A percentile compares a stretch with the other conserved stretches of the same genome.
phyloP scores from a whole-genome alignment of 1,140 invertebrate genomes.

The Cyrtorhinus lividipennis region DNA sequence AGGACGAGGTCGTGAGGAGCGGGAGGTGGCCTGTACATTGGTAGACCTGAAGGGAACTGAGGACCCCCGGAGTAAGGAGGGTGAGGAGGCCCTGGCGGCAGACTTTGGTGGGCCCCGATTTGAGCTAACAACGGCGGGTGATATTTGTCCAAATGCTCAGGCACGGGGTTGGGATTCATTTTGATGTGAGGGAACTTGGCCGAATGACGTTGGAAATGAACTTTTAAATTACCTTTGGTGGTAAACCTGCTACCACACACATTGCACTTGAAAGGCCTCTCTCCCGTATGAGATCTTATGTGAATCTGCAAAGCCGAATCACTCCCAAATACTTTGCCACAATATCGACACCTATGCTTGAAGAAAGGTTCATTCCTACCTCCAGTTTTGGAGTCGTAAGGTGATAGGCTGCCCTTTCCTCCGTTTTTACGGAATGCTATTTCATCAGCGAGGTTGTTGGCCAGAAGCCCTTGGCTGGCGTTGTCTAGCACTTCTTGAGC shows the following conservation, averaged over 20 bases:
- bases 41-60: conserved; percentile 36
- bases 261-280: conserved; percentile 96
- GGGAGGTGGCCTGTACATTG: conserved; percentile 38
- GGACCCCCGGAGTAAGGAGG: conserved; percentile 30
- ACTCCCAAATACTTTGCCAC: conserved; percentile 95
- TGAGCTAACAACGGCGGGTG: conserved; percentile 78
- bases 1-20: conserved; percentile 23
- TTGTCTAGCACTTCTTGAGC: conserved; percentile 83
- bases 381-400: conserved; percentile 60
- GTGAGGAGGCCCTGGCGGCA: conserved; percentile 36
- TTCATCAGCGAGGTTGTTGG: conserved; percentile 76
- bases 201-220: conserved; percentile 91
- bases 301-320: conserved; percentile 94
- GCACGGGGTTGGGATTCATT: conserved; percentile 92
- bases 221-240: conserved; percentile 93
- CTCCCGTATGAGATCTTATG: conserved; percentile 89
- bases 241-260: conserved; percentile 95
- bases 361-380: conserved; percentile 82
- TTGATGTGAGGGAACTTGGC: conserved; percentile 88
- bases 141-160: conserved; percentile 91
- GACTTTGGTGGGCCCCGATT: conserved; percentile 51
- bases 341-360: conserved; percentile 93
- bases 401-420: conserved; percentile 38
- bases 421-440: conserved; percentile 53
- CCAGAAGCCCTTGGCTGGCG: conserved; percentile 74